A percentile compares a stretch with the other conserved stretches of the same genome.
phyloP scores from a whole-genome alignment of 1,140 invertebrate species.

The Trichogramma pretiosum region DNA sequence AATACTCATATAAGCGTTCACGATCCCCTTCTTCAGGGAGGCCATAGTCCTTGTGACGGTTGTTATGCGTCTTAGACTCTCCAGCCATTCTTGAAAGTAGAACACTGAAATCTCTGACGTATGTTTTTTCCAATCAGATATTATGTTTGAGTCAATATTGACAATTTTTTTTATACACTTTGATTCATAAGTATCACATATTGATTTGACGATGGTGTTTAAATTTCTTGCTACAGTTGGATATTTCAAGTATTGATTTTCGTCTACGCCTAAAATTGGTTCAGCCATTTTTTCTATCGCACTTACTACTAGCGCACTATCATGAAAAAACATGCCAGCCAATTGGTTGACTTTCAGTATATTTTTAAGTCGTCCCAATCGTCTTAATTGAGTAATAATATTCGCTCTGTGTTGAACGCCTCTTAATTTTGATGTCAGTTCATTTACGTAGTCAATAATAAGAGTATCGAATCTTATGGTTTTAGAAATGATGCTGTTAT shows the following conservation, averaged over 20 bases:
- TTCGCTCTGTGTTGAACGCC: conserved; percentile 1
- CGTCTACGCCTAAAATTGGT: too few species aligned
- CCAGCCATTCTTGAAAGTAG: background rate
- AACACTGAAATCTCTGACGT: background rate
- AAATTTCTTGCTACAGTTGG: background rate
- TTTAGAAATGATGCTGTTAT: background rate
- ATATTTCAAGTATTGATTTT: background rate
- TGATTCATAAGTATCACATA: background rate
- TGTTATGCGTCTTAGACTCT: conserved; percentile 11
- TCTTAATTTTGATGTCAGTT: background rate
- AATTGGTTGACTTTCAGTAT: background rate
- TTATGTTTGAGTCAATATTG: too few species aligned
- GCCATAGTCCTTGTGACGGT: conserved; percentile 6
- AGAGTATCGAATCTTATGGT: background rate
- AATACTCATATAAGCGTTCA: background rate
- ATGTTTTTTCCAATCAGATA: background rate
- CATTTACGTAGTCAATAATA: background rate
- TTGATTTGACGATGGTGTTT: background rate
- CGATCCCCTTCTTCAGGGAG: conserved; percentile 14
- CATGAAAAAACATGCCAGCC: background rate
- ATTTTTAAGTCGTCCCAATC: background rate
- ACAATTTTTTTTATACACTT: background rate
- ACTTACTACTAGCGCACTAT: background rate
- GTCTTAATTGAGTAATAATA: background rate
- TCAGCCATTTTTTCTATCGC: background rate